Conservation (phyloP, 2,797 vertebrate genomes). For the Xiphorhynchus erythropygius region DNA sequence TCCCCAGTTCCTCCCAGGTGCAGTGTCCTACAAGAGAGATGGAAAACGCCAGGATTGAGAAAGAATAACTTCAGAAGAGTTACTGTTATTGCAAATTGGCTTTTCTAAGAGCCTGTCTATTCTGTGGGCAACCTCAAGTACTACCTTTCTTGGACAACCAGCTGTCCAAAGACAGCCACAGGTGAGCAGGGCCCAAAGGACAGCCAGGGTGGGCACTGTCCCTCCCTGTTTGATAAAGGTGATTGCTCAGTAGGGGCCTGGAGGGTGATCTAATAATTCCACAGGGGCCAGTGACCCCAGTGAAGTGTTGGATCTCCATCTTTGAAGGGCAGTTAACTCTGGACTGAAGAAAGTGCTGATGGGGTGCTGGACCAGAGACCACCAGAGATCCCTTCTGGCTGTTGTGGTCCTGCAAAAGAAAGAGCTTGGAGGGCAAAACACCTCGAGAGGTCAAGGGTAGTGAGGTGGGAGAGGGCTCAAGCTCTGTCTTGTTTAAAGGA, state of each 20-base stretch:
- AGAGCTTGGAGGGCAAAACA: not conserved
- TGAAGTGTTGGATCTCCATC: not conserved
- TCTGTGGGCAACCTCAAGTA: not conserved
- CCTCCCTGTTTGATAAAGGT: not conserved
- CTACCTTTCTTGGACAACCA: not conserved
- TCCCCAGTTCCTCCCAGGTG: not conserved
- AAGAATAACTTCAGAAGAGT: not conserved
- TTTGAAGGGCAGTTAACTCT: not conserved
- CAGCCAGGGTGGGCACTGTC: not conserved
- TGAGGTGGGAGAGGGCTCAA: not conserved
- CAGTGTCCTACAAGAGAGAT: not conserved
- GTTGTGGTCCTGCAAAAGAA: not conserved
- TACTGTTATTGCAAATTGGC: not conserved
- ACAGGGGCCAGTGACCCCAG: not conserved
- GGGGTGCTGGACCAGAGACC: not conserved
- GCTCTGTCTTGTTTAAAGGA: not conserved
- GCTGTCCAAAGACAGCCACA: not conserved
- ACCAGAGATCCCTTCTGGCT: not conserved
- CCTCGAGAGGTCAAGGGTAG: not conserved
- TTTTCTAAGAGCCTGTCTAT: not conserved
- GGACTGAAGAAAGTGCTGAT: not conserved
- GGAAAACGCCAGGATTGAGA: not conserved
- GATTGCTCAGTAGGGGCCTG: not conserved
- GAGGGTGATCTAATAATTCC: not conserved
- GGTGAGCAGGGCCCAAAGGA: not conserved